These are phyloP conservation scores for Blastomussa wellsi DNA, from an alignment of 92 coral and sea anemone genomes.

Conservation along the genomic window DNA sequence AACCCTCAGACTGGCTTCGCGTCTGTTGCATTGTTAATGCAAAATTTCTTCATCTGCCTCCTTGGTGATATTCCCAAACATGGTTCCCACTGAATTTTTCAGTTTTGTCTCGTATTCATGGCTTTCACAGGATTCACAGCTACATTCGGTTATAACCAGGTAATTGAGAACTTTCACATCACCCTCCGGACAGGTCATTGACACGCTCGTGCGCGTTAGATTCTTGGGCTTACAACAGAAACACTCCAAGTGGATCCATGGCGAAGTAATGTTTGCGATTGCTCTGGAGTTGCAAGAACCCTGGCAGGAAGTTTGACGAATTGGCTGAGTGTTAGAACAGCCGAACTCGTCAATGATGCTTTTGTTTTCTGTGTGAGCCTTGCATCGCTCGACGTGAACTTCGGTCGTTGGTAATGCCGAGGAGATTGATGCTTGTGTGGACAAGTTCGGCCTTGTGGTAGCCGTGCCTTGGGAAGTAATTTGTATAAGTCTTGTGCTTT, in stretches of 20 bases:
- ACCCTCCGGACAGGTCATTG: constrained; percentile 74
- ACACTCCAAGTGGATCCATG: constrained; percentile 54
- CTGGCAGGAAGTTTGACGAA: constrained; percentile 62
- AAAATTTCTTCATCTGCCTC: not conserved
- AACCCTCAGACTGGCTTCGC: no score
- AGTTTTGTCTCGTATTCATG: constrained; percentile 38
- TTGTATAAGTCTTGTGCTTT: not conserved
- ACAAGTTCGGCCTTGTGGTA: not conserved
- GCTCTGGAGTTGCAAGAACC: constrained; percentile 65
- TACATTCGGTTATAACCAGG: constrained; percentile 63
- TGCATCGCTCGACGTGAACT: constrained; percentile 19
- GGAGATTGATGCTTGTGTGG: not conserved
- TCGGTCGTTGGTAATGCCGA: not conserved
- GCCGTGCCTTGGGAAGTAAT: not conserved
- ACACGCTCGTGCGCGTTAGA: constrained; percentile 36
- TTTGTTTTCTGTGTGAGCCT: constrained; percentile 27
- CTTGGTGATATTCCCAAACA: constrained; percentile 1
- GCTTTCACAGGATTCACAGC: constrained; percentile 66
- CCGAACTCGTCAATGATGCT: constrained; percentile 47
- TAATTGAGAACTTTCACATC: constrained; percentile 54
- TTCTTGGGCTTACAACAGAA: constrained; percentile 77
- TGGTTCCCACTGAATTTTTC: not conserved
- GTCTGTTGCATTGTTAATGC: not conserved
- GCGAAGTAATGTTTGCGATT: constrained; percentile 51
- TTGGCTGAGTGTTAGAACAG: constrained; percentile 45